Base-by-base conservation (phyloP, 2,113 vertebrate species). In the Corythornis cristatus region DNA sequence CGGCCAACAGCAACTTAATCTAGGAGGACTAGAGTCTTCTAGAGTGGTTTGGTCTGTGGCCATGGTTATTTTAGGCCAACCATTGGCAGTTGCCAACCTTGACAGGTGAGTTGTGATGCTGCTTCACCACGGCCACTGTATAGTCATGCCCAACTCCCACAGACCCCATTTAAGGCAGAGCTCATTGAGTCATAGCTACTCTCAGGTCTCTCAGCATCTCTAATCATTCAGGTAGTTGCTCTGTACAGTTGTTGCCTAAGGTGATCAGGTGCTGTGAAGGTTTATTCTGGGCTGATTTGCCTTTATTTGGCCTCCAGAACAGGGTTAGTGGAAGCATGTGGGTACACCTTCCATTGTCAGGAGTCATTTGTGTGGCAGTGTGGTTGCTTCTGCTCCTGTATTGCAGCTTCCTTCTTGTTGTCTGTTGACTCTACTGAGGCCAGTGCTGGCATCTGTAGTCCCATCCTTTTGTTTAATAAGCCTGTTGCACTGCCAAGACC, bases 231-330 rank as follows among this genome's bases (percentile, higher is more conserved):
- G 20, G n/a, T 11, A 64, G 11, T 17, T 79, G 53, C 89, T 46
- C 31, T 87, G 3, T 67, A n/a, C 82, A 87, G 43, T 43, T 76
- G 31, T 71, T 82, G 16, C 35, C 82, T 83, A 22, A 61, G 35
- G 11, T 71, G 37, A 37, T 79, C n/a, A 51, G 28, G 31, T 89
- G 28, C 35, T 84, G 9, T 15, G 20, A 16, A 82, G 17, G 17
- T 73, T 87, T 84, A 5, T 79, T 76, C 35, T 65, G 66, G 57
- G 35, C 22, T 89, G 53, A 62, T 15, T 2, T 64, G 25, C 40
- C 50, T 94, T 85, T 82, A 29, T 75, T 85, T 83, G 8, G 11
- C 22, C 68, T 83, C 42, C 37, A 78, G 42, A 82, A 67, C 7
- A 53, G 37, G 4, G 1, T 68, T 82, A 75, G 12, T 56, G 40